Base-by-base conservation (phyloP, 2,113 vertebrate species). In the Gadus chalcogrammus region DNA sequence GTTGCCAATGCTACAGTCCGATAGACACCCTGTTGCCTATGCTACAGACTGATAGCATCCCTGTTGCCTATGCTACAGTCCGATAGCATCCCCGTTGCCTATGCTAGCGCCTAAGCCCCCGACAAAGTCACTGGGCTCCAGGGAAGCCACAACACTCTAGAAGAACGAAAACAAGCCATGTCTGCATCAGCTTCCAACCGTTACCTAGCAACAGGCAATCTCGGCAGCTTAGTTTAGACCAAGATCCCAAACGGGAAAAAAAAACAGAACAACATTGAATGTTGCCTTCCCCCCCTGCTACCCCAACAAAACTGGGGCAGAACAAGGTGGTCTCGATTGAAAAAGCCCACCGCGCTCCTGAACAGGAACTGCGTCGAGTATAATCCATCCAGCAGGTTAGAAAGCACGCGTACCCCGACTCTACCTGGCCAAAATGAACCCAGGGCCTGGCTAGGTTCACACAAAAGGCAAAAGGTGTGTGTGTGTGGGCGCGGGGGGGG, bases 151-250 rank as follows among this genome's bases (percentile, higher is more conserved):
- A 64, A 68, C 31, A 52, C 68, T 70, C 65, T 65, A 80, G 77
- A 89, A 48, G 42, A 48, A 48, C 11, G 79, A 77, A 71, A 76
- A 76, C 81, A 68, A 85, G 79, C 80, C 58, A 79, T 76, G 76
- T 86, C 81, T 82, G 81, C 77, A 56, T 79, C 87, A 84, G 80
- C 82, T 85, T 79, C 72, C 88, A 87, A 82, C 80, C 11, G 88
- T 91, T 85, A 88, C 91, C 82, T 89, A 91, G 91, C 90, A 92
- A 91, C 89, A 89, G 75, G 84, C 69, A 71, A 69, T 81, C 70
- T 81, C 71, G 60, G 77, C 82, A 81, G 83, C 75, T 13, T 79
- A 89, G 84, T 81, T 85, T 76, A 74, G 71, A 81, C 82, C 84
- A 80, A 84, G 81, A 84, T 87, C 85, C 83, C 67, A 76, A 81